These are phyloP conservation scores for Sebastes minor DNA, from an alignment of 2,797 vertebrate species.

Conservation along the genomic window DNA sequence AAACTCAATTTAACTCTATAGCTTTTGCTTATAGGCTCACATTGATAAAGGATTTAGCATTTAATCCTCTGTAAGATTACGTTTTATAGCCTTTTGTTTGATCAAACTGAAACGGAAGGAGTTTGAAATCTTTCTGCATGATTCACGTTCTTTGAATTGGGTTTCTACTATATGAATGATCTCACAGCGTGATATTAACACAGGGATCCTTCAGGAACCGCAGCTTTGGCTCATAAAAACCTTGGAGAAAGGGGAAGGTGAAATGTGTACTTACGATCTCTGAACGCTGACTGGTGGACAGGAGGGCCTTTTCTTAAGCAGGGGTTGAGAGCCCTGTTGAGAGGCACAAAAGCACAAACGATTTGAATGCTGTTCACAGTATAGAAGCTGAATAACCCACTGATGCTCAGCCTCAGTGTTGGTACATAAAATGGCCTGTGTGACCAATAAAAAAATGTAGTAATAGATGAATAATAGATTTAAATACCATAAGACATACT, in stretches of 20 bases:
- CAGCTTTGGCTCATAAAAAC: conserved; percentile 2
- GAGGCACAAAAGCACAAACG: conserved; percentile 35
- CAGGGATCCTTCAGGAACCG: not conserved
- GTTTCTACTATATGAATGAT: not conserved
- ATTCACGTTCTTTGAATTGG: conserved; percentile 12
- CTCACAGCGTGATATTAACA: conserved; percentile 11
- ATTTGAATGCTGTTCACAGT: conserved; percentile 1
- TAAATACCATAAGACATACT: not conserved
- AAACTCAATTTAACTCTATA: conserved; percentile 25
- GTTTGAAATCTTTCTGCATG: conserved; percentile 8
- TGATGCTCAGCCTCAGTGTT: not conserved
- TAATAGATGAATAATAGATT: not conserved
- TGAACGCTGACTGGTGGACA: conserved; percentile 50
- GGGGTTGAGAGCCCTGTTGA: conserved; percentile 46
- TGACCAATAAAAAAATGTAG: not conserved
- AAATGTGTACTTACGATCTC: conserved; percentile 75
- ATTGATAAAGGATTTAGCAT: conserved; percentile 46
- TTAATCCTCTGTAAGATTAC: conserved; percentile 47
- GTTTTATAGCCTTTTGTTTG: conserved; percentile 39
- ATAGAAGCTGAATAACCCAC: not conserved
- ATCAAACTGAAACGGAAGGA: conserved; percentile 25
- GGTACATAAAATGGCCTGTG: not conserved
- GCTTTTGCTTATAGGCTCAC: conserved; percentile 38
- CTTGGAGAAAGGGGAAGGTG: not conserved
- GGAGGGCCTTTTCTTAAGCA: conserved; percentile 39